Percentiles rank a stretch among this genome's conserved stretches.
Conservation (phyloP, 2,888 invertebrate species). For the Cremastobaeus sp. region DNA sequence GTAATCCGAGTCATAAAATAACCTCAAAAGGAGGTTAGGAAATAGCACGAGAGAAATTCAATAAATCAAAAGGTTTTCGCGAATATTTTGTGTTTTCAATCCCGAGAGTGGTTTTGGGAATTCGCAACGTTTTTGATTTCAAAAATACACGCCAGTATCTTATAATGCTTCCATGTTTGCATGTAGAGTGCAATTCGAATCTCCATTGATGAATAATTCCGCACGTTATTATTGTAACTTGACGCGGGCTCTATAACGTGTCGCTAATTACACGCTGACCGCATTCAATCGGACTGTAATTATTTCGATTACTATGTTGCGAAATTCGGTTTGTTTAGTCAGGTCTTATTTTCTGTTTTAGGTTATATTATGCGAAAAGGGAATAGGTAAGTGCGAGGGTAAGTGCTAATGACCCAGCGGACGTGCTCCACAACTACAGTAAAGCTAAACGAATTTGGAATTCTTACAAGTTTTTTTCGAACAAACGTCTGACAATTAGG, state of each 20-base stretch:
- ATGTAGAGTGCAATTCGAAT: constrained; percentile 40
- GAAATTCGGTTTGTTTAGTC: constrained; percentile 28
- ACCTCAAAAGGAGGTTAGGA: too few species aligned
- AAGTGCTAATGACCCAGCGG: too few species aligned
- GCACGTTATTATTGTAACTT: constrained; percentile 36
- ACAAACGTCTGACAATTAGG: too few species aligned
- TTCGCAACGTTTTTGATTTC: constrained; percentile 4
- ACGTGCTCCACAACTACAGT: too few species aligned
- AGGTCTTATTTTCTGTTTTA: constrained; percentile 17
- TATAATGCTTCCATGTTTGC: constrained; percentile 21
- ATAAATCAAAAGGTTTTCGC: too few species aligned
- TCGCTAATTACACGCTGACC: constrained; percentile 47
- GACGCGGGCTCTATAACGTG: constrained; percentile 18
- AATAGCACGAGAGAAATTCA: too few species aligned
- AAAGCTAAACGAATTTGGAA: too few species aligned
- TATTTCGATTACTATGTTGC: constrained; percentile 35
- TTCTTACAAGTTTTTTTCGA: too few species aligned
- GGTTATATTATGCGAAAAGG: too few species aligned
- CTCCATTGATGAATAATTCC: constrained; percentile 40
- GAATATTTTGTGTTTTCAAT: constrained; percentile 1
- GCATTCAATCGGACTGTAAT: constrained; percentile 36
- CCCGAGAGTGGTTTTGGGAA: constrained; percentile 3
- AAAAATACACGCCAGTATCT: constrained; percentile 14
- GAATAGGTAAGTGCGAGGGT: too few species aligned
- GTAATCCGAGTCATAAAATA: not conserved